Evolutionary conservation across 2,888 invertebrate species (phyloP), one percentile per base, ranked within the genome.

Genomic region (Drosophila paramelanica): DNA sequence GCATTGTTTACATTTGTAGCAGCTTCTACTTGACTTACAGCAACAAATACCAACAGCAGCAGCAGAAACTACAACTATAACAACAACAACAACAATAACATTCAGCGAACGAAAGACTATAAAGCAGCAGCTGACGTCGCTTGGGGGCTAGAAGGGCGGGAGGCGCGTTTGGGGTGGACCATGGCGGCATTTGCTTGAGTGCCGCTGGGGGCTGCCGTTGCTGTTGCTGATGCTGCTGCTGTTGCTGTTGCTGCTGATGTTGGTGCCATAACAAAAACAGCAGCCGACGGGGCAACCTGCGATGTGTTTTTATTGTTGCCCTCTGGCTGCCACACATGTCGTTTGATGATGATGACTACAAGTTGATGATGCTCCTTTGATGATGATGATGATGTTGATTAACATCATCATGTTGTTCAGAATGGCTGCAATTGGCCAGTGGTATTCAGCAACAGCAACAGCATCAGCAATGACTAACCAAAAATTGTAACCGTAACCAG

Each of bases 1-100:
- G 79, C 68, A 71, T 83, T 83, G 82, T 80, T 83, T 83, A 86
- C 82, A 82, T 83, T 83, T 78, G 69, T 76, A 78, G 81, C 74
- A 81, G 81, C 77, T 75, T 84, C 81, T 68, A 81, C 79, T 85
- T 77, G 81, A 84, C 81, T 86, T 81, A 62, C 79, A 80, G 64
- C 80, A 80, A 65, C 52, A 51, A 49, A 56, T 33, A 45, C 33
- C 46, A 53, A 59, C 79, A 78, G 58, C 76, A 78, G 58, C 76
- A 77, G 56, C 53, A 49, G 46, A 46, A 43, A 46, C 38, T 43
- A 51, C 60, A 43, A 41, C 50, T 45, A 14, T 23, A 41, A 53
- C 52, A 65, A 53, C 55, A 64, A 56, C 49, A 55, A 43, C 55
- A 64, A 56, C 49, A 55, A 43, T 42, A 60, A 55, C 53, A 55